These are phyloP conservation scores for Ornithorhynchus anatinus DNA, from an alignment of 2,113 vertebrate species.

Conservation along the genomic window DNA sequence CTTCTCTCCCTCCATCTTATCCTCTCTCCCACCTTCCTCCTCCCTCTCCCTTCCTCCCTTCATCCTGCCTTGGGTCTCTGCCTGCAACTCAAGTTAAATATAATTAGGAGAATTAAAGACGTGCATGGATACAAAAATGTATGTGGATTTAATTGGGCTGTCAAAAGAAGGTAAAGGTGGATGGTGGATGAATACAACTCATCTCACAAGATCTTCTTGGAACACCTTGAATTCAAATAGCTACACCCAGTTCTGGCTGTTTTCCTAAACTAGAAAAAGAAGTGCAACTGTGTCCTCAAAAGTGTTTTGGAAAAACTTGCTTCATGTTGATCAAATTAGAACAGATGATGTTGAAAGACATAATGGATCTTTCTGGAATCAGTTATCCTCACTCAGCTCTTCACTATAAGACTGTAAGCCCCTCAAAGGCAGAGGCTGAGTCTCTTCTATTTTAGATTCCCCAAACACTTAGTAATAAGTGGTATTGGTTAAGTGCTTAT, in stretches of 20 bases:
- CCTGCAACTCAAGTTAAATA: slow-evolving; percentile 6
- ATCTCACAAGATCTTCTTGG: slow-evolving; percentile 31
- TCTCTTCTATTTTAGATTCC: no score
- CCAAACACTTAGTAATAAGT: no score
- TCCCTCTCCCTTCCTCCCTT: background rate
- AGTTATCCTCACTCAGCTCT: background rate
- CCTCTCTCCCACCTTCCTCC: background rate
- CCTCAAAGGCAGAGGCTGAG: no score
- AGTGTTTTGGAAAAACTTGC: background rate
- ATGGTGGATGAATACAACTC: background rate
- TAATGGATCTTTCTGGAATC: background rate
- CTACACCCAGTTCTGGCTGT: background rate
- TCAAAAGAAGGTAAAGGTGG: background rate
- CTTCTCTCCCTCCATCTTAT: background rate
- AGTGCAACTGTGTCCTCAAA: slow-evolving; percentile 11
- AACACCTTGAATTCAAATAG: slow-evolving; percentile 33
- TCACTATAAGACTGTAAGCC: background rate
- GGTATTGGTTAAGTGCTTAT: no score
- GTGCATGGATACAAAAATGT: background rate
- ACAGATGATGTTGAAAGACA: background rate
- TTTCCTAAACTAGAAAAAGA: slow-evolving; percentile 15
- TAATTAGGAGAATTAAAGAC: slow-evolving; percentile 33
- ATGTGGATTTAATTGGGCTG: slow-evolving; percentile 16
- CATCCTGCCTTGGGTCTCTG: background rate
- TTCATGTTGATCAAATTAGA: slow-evolving; percentile 9